Conservation (phyloP, 2,113 vertebrate genomes). For the Girardinichthys multiradiatus region DNA sequence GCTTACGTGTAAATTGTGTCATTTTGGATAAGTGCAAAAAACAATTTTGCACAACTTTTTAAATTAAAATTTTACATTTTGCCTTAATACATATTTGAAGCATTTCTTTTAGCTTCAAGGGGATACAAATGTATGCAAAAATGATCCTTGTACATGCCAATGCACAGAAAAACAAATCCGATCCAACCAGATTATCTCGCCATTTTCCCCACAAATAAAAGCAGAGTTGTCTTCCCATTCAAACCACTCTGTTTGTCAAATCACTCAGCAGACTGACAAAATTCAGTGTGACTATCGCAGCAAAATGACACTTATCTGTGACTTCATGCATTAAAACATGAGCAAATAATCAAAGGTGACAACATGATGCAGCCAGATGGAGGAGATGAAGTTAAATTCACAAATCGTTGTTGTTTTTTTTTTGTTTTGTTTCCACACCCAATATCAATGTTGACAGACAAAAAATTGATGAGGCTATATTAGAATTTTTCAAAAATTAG, state of each 20-base stretch:
- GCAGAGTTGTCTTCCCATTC: not conserved
- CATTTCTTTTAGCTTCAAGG: not conserved
- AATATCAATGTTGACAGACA: not conserved
- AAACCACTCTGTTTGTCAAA: constrained; percentile 39
- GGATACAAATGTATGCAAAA: not conserved
- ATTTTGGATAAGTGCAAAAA: not conserved
- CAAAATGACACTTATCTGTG: constrained; percentile 56
- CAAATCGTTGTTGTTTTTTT: constrained; percentile 1
- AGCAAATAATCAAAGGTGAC: constrained; percentile 69
- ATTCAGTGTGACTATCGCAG: constrained; percentile 60
- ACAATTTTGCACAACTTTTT: not conserved
- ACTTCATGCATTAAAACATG: constrained; percentile 73
- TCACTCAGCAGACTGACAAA: constrained; percentile 40
- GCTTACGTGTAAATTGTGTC: not conserved
- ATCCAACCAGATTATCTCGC: not conserved
- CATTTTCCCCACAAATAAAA: not conserved
- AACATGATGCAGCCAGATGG: constrained; percentile 51
- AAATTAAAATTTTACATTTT: not conserved
- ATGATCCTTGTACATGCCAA: not conserved
- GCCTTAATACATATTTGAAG: not conserved
- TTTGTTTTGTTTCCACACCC: constrained; percentile 4
- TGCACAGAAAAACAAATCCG: constrained; percentile 7
- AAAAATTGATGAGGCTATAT: not conserved
- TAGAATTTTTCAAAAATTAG: not conserved
- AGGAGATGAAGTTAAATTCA: constrained; percentile 28